Base-by-base conservation (phyloP, 2,888 invertebrate species). In the Therioaphis trifolii region DNA sequence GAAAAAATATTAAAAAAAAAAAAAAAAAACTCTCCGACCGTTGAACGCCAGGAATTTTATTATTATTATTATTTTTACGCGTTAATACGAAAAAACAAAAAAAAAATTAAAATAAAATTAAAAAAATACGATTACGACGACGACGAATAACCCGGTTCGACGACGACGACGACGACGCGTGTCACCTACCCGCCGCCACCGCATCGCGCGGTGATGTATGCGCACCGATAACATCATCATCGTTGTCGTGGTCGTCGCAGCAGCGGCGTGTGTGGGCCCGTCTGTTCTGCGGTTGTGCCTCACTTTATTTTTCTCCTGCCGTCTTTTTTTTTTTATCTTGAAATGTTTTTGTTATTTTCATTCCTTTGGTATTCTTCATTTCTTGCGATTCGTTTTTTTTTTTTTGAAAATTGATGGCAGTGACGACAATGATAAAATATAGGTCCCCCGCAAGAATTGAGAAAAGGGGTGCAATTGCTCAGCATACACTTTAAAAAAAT, bases 151-250 rank as follows among this genome's bases (percentile, higher is more conserved):
- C 78, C 77, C 35, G 77, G 68, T 68, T 24, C 61, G 75, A 11
- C 43, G 7, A 4, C 43, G 52, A 52, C 61, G 24, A 77, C 66
- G 72, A 52, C 72, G 78, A 78, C 78, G 35, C 78, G 78, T 55
- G 78, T 78, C 78, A 78, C 35, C 78, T 68, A 55, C 43, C 66
- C 61, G 40, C 52, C n/a, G 49, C 72, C 72, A 7, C 12, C 5
- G 63, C 7, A 43, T 24, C 15, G 24, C 3, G 40, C 78, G 35
- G 78, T 68, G 78, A 78, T 68, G 78, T 78, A 78, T 78, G 78
- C 78, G 14, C 24, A 27, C 66, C 68, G 78, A 78, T 78, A 78
- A 78, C 78, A 78, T 78, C 78, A 68, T 78, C 68, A 78, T 78
- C 49, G 35, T 35, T 11, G 66, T 35, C 66, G 35, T 46, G n/a